phyloP scores from a whole-genome alignment of 2,888 invertebrate genomes.

The Chymomyza amoena region DNA sequence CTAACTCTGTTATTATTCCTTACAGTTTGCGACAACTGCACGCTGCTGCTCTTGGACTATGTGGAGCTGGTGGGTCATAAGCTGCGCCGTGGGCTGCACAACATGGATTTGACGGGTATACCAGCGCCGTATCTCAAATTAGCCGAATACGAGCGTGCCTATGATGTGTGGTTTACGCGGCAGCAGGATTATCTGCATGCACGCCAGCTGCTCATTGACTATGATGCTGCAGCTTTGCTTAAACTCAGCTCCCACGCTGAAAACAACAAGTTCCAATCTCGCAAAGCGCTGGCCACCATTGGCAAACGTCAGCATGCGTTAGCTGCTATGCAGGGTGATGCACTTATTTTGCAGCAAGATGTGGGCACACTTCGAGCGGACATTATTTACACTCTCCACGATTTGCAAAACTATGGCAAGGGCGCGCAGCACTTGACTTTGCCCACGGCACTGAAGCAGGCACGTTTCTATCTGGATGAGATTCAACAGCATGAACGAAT shows the following conservation, averaged over 20 bases:
- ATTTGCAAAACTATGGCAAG: constrained; percentile 79
- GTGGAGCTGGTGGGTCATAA: constrained; percentile 81
- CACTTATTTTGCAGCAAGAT: constrained; percentile 44
- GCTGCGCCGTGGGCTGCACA: constrained; percentile 79
- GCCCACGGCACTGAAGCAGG: constrained; percentile 80
- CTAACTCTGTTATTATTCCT: constrained; percentile 53
- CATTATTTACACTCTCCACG: constrained; percentile 74
- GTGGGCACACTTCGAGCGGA: constrained; percentile 66
- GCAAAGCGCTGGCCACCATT: constrained; percentile 68
- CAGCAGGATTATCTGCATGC: constrained; percentile 73
- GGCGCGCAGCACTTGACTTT: constrained; percentile 81
- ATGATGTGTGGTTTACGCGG: constrained; percentile 77
- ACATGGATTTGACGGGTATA: constrained; percentile 82
- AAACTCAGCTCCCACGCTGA: constrained; percentile 76
- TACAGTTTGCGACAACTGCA: constrained; percentile 92
- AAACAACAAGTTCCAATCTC: constrained; percentile 74
- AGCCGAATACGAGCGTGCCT: constrained; percentile 80
- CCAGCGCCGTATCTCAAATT: constrained; percentile 89
- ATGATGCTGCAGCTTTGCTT: constrained; percentile 67
- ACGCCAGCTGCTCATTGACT: constrained; percentile 64
- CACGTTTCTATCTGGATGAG: constrained; percentile 79
- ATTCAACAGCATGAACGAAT: constrained; percentile 77
- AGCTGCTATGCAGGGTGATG: constrained; percentile 50
- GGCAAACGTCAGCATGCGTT: constrained; percentile 64
- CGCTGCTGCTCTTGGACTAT: constrained; percentile 86